Conservation (phyloP, 2,888 invertebrate genomes). For the Drosophila limbata region DNA sequence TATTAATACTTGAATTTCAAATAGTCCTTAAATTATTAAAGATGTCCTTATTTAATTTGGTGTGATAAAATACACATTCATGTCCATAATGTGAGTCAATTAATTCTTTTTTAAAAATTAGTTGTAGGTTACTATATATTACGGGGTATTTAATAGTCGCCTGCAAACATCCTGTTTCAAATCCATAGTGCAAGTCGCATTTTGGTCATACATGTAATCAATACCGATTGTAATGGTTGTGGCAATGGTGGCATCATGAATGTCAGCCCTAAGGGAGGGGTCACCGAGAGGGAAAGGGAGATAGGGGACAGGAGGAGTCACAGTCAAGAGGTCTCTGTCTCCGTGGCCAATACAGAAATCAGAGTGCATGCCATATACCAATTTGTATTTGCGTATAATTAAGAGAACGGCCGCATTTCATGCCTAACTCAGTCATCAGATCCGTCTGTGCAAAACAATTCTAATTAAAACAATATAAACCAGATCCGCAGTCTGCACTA, state of each 20-base stretch:
- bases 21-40: too few relatives aligned
- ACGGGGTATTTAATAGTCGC: slow-evolving; percentile 15
- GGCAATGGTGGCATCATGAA: slow-evolving; percentile 46
- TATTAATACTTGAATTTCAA: too few relatives aligned
- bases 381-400: slow-evolving; percentile 69
- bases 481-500: slow-evolving; percentile 3
- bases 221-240: slow-evolving; percentile 72
- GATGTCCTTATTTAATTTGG: too few relatives aligned
- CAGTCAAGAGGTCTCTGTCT: slow-evolving; percentile 14
- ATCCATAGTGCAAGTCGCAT: slow-evolving; percentile 38
- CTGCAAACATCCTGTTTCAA: not conserved
- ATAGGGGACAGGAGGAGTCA: not conserved
- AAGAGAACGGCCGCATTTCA: slow-evolving; percentile 53
- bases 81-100: too few relatives aligned
- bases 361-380: slow-evolving; percentile 53
- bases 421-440: slow-evolving; percentile 15
- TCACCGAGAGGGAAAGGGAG: not conserved
- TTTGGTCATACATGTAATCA: slow-evolving; percentile 67
- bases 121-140: not conserved
- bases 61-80: too few relatives aligned
- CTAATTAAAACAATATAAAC: slow-evolving; percentile 59
- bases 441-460: slow-evolving; percentile 20
- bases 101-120: too few relatives aligned
- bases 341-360: slow-evolving; percentile 35
- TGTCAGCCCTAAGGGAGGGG: slow-evolving; percentile 23